Evolutionary conservation across 1,140 invertebrate genomes (phyloP).

Genomic region (Diprion similis): DNA sequence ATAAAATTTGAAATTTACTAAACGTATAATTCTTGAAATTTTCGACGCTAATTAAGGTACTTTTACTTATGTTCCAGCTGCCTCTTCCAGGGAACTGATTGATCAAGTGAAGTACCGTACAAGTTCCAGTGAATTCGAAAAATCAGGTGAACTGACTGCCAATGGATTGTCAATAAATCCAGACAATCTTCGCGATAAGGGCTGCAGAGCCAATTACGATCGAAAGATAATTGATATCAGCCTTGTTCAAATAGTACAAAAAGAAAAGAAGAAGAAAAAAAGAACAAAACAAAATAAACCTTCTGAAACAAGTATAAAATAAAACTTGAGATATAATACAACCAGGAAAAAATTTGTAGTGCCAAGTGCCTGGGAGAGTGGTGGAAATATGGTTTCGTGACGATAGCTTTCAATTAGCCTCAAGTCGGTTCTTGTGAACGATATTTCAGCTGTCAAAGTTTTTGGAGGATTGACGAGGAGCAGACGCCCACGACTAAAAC

Average conservation of each 20-base stretch:
- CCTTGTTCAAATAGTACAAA: background rate
- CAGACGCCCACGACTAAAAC: too few species aligned
- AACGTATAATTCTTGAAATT: too few species aligned
- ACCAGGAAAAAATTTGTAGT: slow-evolving; percentile 13
- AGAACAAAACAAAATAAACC: slow-evolving; percentile 8
- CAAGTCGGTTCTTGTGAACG: slow-evolving; percentile 20
- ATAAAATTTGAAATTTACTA: too few species aligned
- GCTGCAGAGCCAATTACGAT: slow-evolving; percentile 25
- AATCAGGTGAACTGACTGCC: background rate
- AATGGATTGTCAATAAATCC: background rate
- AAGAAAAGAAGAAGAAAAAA: slow-evolving; percentile 19
- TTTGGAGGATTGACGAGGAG: too few species aligned
- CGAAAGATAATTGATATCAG: slow-evolving; percentile 25
- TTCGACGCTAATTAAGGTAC: too few species aligned
- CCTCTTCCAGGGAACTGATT: too few species aligned
- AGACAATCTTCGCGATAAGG: slow-evolving; percentile 16
- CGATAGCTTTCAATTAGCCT: slow-evolving; percentile 33
- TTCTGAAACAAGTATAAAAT: background rate
- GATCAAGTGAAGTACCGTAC: too few species aligned
- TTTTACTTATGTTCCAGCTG: too few species aligned
- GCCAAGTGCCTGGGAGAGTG: slow-evolving; percentile 19
- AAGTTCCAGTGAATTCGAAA: too few species aligned
- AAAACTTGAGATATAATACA: background rate
- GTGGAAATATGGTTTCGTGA: slow-evolving; percentile 43
- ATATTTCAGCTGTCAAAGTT: background rate